These are phyloP conservation scores for Myotis daubentonii DNA, from an alignment of 2,797 vertebrate genomes.

Conservation along the genomic window DNA sequence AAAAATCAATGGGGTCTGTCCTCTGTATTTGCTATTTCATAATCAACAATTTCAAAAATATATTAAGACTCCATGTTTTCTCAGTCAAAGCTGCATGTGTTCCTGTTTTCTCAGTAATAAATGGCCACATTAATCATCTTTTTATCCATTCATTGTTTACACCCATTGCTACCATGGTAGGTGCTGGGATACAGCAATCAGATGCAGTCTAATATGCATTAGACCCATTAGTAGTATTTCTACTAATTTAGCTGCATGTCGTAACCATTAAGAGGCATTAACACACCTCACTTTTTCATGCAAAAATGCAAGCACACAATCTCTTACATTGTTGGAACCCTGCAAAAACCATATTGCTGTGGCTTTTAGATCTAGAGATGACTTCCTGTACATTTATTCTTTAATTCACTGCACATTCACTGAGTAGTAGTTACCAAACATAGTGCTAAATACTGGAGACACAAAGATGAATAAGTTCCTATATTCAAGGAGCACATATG, in stretches of 20 bases:
- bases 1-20: not conserved
- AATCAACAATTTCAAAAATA: not conserved
- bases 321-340: not conserved
- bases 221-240: not conserved
- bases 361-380: not conserved
- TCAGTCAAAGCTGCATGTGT: not conserved
- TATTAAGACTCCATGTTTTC: not conserved
- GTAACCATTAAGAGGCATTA: not conserved
- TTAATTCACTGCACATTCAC: not conserved
- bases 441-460: not conserved
- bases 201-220: not conserved
- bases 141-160: not conserved
- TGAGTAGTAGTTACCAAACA: not conserved
- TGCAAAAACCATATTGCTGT: not conserved
- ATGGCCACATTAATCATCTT: not conserved
- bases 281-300: not conserved
- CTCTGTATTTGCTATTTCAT: not conserved
- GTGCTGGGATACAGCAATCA: not conserved
- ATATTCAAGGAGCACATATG: not conserved
- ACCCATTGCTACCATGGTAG: not conserved
- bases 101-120: slow-evolving; percentile 36
- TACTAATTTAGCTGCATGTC: not conserved
- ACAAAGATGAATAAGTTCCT: not conserved
- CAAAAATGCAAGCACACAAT: not conserved
- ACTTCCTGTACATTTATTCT: not conserved